A percentile compares a stretch with the other conserved stretches of the same genome.
Evolutionary conservation across 2,888 invertebrate species (phyloP).

Genomic region (Sarcophaga variegata): DNA sequence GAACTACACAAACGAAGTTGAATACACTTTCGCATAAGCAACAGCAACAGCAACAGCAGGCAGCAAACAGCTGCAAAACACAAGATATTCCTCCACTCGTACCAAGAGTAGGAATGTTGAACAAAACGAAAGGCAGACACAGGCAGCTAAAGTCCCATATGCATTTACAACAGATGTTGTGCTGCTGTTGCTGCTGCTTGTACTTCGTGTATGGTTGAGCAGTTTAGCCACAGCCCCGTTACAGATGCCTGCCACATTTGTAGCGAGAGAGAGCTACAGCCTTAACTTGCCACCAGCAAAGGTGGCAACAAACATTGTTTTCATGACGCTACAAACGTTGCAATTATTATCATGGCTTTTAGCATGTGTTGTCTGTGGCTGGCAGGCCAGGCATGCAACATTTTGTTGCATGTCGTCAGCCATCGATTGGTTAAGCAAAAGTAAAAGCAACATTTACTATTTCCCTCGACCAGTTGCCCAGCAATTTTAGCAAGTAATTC

Average conservation of each 20-base stretch:
- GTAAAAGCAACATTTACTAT: conserved; percentile 70
- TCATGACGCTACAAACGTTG: conserved; percentile 11
- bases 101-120: too few relatives aligned
- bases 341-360: neutral
- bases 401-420: conserved; percentile 17
- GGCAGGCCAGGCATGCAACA: conserved; percentile 39
- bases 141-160: neutral
- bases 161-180: conserved; percentile 1
- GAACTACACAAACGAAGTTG: neutral
- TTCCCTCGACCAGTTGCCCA: conserved; percentile 58
- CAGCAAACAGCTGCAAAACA: conserved; percentile 4
- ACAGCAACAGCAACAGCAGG: conserved; percentile 13
- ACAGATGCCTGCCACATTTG: conserved; percentile 62
- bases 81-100: too few relatives aligned
- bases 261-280: neutral
- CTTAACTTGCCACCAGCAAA: conserved; percentile 63
- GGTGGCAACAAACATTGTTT: conserved; percentile 54
- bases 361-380: neutral
- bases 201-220: neutral
- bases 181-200: conserved; percentile 52
- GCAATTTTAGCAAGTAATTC: conserved; percentile 61
- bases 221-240: neutral
- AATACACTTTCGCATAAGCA: neutral
- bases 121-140: too few relatives aligned
- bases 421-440: conserved; percentile 38